Conservation (phyloP, 2,797 vertebrate species). For the Champsocephalus esox region DNA sequence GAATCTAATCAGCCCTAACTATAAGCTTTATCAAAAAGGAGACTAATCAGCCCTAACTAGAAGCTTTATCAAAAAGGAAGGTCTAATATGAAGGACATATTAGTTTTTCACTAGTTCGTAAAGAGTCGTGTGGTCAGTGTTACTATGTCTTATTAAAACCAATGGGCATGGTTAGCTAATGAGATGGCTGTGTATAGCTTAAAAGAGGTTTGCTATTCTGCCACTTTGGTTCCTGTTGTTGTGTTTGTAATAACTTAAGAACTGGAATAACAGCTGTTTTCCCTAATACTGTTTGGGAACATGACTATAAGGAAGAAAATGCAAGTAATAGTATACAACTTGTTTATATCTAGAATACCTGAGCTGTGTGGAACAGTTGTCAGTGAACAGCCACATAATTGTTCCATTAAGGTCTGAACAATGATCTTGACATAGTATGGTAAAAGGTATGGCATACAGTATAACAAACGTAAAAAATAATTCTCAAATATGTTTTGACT, state of each 20-base stretch:
- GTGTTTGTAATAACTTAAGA: not conserved
- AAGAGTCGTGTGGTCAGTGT: conserved; percentile 46
- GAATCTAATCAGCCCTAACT: too few species aligned
- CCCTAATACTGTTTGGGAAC: conserved; percentile 1
- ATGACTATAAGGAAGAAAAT: not conserved
- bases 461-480: not conserved
- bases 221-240: not conserved
- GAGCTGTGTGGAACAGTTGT: not conserved
- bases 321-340: not conserved
- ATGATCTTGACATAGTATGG: not conserved
- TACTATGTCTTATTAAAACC: conserved; percentile 48
- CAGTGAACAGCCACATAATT: not conserved
- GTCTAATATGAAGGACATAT: conserved; percentile 1
- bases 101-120: conserved; percentile 25
- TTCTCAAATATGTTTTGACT: not conserved
- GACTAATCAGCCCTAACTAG: too few species aligned
- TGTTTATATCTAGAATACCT: not conserved
- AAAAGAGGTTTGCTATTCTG: conserved; percentile 6
- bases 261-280: not conserved
- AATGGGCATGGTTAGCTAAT: conserved; percentile 37
- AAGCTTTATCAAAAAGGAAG: too few species aligned
- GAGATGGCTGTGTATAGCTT: conserved; percentile 32
- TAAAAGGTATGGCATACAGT: not conserved
- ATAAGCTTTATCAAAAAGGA: too few species aligned
- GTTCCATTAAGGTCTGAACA: not conserved